Percentiles rank a stretch among this genome's conserved stretches.
These are phyloP conservation scores for Vidua chalybeata DNA, from an alignment of 2,113 vertebrate species.

Conservation along the genomic window DNA sequence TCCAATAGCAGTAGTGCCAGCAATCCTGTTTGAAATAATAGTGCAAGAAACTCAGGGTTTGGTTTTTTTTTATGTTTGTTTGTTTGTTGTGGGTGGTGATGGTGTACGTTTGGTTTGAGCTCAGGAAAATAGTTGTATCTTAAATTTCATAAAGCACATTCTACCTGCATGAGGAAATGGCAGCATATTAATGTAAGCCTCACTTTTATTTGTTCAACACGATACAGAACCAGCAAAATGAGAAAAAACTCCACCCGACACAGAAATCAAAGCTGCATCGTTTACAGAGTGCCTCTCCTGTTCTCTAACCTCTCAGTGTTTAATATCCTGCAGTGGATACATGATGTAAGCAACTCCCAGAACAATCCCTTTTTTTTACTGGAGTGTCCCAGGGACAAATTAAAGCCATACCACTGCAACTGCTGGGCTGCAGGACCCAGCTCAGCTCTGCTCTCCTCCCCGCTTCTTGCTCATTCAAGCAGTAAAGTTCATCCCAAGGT, in stretches of 20 bases:
- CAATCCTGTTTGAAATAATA: neutral
- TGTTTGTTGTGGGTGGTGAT: no score
- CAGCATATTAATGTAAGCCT: neutral
- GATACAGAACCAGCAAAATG: neutral
- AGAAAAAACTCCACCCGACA: neutral
- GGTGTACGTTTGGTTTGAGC: neutral
- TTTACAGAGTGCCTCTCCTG: neutral
- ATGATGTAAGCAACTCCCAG: neutral
- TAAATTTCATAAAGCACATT: neutral
- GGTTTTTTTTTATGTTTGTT: neutral
- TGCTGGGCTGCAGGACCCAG: neutral
- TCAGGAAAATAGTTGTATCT: neutral
- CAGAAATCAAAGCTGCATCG: neutral
- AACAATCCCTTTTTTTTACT: neutral
- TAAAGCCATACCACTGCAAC: neutral
- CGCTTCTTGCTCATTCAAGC: neutral
- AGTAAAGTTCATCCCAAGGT: neutral
- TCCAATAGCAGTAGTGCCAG: neutral
- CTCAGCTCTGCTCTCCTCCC: neutral
- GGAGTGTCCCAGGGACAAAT: neutral
- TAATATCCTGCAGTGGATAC: conserved; percentile 19
- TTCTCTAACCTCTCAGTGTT: conserved; percentile 29
- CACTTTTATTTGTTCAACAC: neutral
- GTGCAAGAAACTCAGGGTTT: neutral
- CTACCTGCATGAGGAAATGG: neutral